Base-by-base conservation (phyloP, 2,113 vertebrate genomes). In the Ameiurus melas region DNA sequence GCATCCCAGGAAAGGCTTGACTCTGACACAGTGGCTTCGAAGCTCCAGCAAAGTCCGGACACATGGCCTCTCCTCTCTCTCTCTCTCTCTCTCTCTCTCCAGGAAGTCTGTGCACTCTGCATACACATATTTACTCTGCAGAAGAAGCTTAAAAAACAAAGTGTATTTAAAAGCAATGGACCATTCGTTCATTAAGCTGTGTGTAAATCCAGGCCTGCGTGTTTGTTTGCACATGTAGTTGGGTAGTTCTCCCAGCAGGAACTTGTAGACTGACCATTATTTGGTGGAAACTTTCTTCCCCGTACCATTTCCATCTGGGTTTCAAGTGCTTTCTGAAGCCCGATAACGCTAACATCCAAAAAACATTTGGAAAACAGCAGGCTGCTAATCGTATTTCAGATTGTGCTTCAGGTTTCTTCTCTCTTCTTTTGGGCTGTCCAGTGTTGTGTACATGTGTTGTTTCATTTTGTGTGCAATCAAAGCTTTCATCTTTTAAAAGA, bases 221-320 rank as follows among this genome's bases (percentile, higher is more conserved):
- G 51, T 79, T 51, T 53, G 27, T 73, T n/a, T 78, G 33, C 77
- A 62, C 36, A 75, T 68, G 68, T 55, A 8, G 27, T 47, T 43
- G 4, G 55, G 16, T 70, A 25, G 17, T 60, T 17, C 60, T 88
- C 86, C 55, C 85, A 86, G 79, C 84, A 84, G 71, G 87, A 85
- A 64, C 9, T n/a, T 33, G 27, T 22, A 33, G 33, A 80, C 70
- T 90, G 75, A 89, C 89, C 85, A 85, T 90, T 90, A 19, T 90
- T 30, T 64, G 25, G 51, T 53, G 27, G 39, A 55, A 90, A 88
- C 51, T 85, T 89, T 83, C 82, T 89, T 85, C 64, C 33, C 14
- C 1, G 12, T 84, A 80, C 79, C 64, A 87, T 86, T 90, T 86
- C 86, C 36, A 79, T 84, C 71, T 70, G 53, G 36, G 83, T 47